These are phyloP conservation scores for Terrapene triunguis DNA, from an alignment of 2,113 vertebrate species.

Conservation along the genomic window DNA sequence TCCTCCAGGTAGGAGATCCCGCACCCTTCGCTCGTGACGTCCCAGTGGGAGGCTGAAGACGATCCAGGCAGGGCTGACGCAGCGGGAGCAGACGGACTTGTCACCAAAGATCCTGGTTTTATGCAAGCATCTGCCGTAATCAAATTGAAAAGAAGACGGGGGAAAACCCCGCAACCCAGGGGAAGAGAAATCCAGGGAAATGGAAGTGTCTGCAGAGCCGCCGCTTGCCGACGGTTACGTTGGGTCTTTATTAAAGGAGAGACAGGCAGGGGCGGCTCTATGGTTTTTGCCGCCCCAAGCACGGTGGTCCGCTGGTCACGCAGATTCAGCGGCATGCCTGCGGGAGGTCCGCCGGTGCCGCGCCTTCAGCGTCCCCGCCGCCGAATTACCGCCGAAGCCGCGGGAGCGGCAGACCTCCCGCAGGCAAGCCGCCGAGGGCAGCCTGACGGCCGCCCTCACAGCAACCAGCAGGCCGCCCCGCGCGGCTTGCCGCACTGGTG, in stretches of 20 bases:
- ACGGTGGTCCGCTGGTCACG: too few relatives aligned
- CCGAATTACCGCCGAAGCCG: too few relatives aligned
- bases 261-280: too few relatives aligned
- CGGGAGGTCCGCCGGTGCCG: too few relatives aligned
- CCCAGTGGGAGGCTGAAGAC: background rate
- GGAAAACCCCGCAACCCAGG: background rate
- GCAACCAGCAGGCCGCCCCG: too few relatives aligned
- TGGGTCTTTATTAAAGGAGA: background rate
- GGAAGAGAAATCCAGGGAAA: background rate
- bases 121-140: constrained; percentile 4
- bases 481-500: too few relatives aligned
- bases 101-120: background rate
- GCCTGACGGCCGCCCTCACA: too few relatives aligned
- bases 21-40: background rate
- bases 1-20: background rate
- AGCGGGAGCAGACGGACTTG: background rate
- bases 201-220: background rate
- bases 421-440: too few relatives aligned
- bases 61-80: background rate
- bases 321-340: too few relatives aligned
- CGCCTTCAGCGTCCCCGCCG: too few relatives aligned
- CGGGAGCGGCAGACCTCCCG: too few relatives aligned
- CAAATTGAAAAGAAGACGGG: background rate
- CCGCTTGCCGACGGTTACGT: background rate
- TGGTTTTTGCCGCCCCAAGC: too few relatives aligned